These are phyloP conservation scores for Eospalax fontanierii DNA, from an alignment of 2,797 vertebrate genomes.

Conservation along the genomic window DNA sequence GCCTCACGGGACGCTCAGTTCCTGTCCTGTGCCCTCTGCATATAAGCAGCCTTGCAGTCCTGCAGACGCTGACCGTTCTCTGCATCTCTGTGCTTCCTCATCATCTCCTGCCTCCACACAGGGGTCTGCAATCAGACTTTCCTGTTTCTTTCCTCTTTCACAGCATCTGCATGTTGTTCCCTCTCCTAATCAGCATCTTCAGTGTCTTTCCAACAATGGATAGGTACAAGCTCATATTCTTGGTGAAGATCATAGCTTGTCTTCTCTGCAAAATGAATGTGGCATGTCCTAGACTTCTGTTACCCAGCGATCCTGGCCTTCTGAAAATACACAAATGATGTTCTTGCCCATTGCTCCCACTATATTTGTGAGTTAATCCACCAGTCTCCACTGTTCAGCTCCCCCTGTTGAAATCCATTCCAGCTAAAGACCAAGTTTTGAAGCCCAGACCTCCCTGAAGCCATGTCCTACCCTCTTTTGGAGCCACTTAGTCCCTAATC, in stretches of 20 bases:
- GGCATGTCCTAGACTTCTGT: neutral
- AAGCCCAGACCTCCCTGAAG: neutral
- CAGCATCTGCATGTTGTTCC: neutral
- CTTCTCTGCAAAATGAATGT: neutral
- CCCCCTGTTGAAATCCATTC: neutral
- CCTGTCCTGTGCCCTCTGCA: neutral
- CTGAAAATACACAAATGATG: neutral
- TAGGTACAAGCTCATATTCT: neutral
- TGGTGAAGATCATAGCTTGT: neutral
- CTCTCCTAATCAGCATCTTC: neutral
- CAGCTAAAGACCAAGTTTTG: neutral
- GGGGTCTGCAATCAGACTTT: neutral
- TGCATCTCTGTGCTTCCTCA: neutral
- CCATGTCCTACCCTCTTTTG: accelerated
- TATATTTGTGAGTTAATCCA: neutral
- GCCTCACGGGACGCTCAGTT: neutral
- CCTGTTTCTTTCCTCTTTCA: neutral
- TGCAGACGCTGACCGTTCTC: neutral
- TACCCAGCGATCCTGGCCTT: neutral
- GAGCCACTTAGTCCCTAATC: too few species aligned
- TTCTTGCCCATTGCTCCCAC: neutral
- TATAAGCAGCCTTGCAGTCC: neutral
- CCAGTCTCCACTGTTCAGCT: neutral
- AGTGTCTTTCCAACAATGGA: neutral
- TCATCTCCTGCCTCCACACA: neutral